A percentile compares a stretch with the other conserved stretches of the same genome.
phyloP scores from a whole-genome alignment of 2,888 invertebrate species.

The Orthonevra nobilis region DNA sequence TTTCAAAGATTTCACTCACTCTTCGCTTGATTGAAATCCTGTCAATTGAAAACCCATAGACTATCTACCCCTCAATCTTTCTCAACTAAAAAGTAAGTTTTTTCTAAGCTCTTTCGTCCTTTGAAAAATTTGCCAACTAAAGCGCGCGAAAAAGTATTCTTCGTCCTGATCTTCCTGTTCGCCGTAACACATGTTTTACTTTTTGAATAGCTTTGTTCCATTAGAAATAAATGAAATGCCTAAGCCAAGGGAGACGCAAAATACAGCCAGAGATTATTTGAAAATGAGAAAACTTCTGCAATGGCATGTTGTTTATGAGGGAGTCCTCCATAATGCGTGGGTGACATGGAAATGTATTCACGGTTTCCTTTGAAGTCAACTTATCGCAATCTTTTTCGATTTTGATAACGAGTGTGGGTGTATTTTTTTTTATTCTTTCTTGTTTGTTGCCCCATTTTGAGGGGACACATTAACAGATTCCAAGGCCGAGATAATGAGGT shows the following conservation, averaged over 20 bases:
- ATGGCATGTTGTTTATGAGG: constrained; percentile 20
- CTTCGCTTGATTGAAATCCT: no score
- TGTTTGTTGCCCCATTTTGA: no score
- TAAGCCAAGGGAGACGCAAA: not conserved
- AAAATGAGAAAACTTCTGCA: constrained; percentile 43
- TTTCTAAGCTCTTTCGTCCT: not conserved
- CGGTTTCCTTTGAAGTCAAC: constrained; percentile 35
- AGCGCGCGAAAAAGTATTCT: constrained; percentile 40
- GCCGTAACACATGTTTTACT: constrained; percentile 23
- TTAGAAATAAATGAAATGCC: constrained; percentile 2
- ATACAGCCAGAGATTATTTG: constrained; percentile 30
- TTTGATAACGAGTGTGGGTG: constrained; percentile 29
- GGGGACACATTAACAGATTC: constrained; percentile 20
- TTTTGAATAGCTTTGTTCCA: constrained; percentile 20
- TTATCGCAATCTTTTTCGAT: constrained; percentile 46
- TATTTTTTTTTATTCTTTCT: no score
- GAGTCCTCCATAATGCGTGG: not conserved
- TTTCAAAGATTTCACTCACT: no score
- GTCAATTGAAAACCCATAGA: no score
- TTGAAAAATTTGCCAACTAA: no score
- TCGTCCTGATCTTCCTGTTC: not conserved
- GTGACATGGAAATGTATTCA: constrained; percentile 16
- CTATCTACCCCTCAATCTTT: no score
- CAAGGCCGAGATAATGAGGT: constrained; percentile 30
- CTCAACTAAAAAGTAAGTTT: not conserved